Evolutionary conservation across 2,113 vertebrate species (phyloP).

Genomic region (Cheilinus undulatus): DNA sequence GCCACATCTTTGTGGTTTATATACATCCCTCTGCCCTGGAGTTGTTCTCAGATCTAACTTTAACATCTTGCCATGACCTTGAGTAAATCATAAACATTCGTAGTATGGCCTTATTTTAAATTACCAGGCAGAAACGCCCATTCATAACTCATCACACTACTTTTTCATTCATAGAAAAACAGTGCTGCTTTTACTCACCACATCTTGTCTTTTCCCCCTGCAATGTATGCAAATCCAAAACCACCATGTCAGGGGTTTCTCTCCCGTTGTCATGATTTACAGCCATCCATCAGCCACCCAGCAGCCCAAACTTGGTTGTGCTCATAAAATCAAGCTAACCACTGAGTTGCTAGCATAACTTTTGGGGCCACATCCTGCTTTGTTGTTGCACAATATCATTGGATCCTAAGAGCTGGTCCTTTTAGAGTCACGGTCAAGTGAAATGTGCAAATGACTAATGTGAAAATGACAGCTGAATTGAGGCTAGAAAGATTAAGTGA

Average conservation of each 20-base stretch:
- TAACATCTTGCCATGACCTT: constrained; percentile 38
- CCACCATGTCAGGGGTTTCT: constrained; percentile 36
- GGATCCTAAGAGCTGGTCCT: constrained; percentile 9
- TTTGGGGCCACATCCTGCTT: constrained; percentile 3
- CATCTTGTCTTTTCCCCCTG: constrained; percentile 17
- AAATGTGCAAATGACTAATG: constrained; percentile 23
- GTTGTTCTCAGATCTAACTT: constrained; percentile 34
- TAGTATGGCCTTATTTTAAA: constrained; percentile 31
- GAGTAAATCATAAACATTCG: constrained; percentile 49
- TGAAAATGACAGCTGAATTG: too few species aligned
- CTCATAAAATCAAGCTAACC: constrained; percentile 42
- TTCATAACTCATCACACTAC: constrained; percentile 52
- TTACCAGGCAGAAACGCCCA: constrained; percentile 37
- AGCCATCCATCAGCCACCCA: constrained; percentile 13
- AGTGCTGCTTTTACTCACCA: constrained; percentile 22
- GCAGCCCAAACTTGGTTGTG: constrained; percentile 41
- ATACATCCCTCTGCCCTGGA: constrained; percentile 2
- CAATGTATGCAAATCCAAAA: constrained; percentile 35
- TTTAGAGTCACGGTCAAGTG: constrained; percentile 7
- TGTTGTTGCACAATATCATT: constrained; percentile 22
- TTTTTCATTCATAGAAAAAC: constrained; percentile 50
- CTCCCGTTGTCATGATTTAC: constrained; percentile 51
- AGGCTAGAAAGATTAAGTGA: constrained; percentile 10
- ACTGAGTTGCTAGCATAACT: constrained; percentile 49
- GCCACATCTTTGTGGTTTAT: neutral